Conservation (phyloP, 2,888 invertebrate genomes). For the Lapara coniferarum region DNA sequence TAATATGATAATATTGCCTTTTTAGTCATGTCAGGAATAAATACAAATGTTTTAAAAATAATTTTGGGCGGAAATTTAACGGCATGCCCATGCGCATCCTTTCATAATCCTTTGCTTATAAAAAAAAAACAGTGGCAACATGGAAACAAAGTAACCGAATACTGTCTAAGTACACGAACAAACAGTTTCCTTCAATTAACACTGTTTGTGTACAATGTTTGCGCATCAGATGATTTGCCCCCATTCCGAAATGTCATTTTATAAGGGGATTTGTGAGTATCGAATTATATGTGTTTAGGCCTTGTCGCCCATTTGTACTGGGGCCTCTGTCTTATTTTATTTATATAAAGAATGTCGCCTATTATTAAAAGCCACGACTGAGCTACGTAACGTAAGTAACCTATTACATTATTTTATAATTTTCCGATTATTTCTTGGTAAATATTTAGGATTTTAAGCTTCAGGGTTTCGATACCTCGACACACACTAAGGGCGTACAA, state of each 20-base stretch:
- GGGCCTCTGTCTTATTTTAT: background rate
- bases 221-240: conserved; percentile 20
- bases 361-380: too few relatives aligned
- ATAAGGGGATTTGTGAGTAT: conserved; percentile 2
- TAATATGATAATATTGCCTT: too few relatives aligned
- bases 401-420: too few relatives aligned
- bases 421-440: too few relatives aligned
- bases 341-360: too few relatives aligned
- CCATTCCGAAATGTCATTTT: background rate
- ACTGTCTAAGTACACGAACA: conserved; percentile 27
- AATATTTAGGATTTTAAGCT: too few relatives aligned
- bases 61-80: background rate
- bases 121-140: background rate
- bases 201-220: conserved; percentile 21
- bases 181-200: conserved; percentile 28
- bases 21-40: too few relatives aligned
- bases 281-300: conserved; percentile 17
- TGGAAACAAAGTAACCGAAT: conserved; percentile 22
- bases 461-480: too few relatives aligned
- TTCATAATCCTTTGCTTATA: background rate
- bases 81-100: background rate
- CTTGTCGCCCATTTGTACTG: conserved; percentile 11
- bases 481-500: too few relatives aligned
- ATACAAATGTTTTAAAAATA: too few relatives aligned
- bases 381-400: too few relatives aligned